phyloP scores from a whole-genome alignment of 1,140 invertebrate genomes.

The Ptiloglossa arizonensis region DNA sequence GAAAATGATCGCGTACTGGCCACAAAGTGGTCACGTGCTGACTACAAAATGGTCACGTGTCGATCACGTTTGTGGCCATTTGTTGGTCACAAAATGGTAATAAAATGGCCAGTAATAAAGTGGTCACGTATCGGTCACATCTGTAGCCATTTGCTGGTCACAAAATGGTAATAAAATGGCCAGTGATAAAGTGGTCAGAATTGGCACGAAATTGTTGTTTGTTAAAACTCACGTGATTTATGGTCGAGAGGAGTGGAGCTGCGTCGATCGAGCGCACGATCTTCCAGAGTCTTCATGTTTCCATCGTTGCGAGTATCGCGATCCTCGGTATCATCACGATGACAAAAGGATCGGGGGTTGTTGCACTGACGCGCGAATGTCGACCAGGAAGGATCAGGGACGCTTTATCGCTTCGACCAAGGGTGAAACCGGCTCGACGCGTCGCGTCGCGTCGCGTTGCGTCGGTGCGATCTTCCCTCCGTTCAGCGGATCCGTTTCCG shows the following conservation, averaged over 20 bases:
- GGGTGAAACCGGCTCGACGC: background rate
- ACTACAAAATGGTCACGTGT: too few species aligned
- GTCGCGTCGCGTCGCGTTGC: too few species aligned
- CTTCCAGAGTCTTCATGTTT: constrained; percentile 77
- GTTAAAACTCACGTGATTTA: constrained; percentile 79
- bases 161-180: too few species aligned
- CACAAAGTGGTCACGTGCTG: too few species aligned
- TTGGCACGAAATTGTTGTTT: background rate
- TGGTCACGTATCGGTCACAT: too few species aligned
- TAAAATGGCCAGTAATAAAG: too few species aligned
- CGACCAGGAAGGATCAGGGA: constrained; percentile 1
- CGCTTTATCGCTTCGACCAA: background rate
- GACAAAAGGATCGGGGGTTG: constrained; percentile 13
- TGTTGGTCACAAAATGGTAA: too few species aligned
- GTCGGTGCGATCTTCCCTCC: constrained; percentile 31
- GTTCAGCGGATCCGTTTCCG: constrained; percentile 5
- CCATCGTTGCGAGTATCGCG: constrained; percentile 71
- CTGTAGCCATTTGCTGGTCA: too few species aligned
- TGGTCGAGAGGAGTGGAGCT: constrained; percentile 73
- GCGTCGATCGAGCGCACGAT: constrained; percentile 70
- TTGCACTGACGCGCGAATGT: background rate
- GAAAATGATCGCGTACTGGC: too few species aligned
- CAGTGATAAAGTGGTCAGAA: too few species aligned
- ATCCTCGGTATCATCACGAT: constrained; percentile 65
- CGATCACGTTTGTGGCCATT: too few species aligned